Base-by-base conservation (phyloP, 2,113 vertebrate genomes). In the Tenrec ecaudatus region DNA sequence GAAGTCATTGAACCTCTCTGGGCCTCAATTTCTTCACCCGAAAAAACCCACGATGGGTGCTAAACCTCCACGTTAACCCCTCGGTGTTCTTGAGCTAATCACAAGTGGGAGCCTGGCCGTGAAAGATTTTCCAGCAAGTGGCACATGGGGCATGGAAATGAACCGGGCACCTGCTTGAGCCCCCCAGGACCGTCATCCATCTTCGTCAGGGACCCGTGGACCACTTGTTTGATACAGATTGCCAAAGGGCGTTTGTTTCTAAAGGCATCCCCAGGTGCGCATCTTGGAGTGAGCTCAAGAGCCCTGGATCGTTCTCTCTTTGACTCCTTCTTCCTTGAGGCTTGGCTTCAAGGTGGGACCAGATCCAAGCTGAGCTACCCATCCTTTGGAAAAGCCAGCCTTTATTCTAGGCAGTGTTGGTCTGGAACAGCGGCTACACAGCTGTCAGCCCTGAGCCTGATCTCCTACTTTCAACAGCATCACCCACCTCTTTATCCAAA, bases 261-360 rank as follows among this genome's bases (percentile, higher is more conserved):
- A 36, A 53, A 88, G 47, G n/a, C 73, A 62, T 73, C 89, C 93
- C 89, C 71, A 90, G 78, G 43, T 8, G 14, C 3, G 82, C 47
- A 43, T 79, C 38, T 86, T 75, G 31, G 81, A 94, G 92, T 31
- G 86, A 68, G 43, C 68, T 92, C 71, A 90, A 43, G 22, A 31
- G 6, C 19, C n/a, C 94, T 27, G 43, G 77, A 40, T 93, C 68
- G 38, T 68, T 89, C 87, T 25, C 31, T 31, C 29, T 93, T 69
- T 31, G 40, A 89, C 77, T n/a, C 77, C 14, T 38, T 64, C 64
- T 88, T 62, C 25, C 11, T 88, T 78, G 23, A 66, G 78, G 71
- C 33, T 75, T 77, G 31, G 53, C 16, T 43, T 78, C 68, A 68
- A 82, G 27, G 17, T 31, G n/a, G n/a, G 22, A 11, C 1, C 36